Base-by-base conservation (phyloP, 2,113 vertebrate genomes). In the Eublepharis macularius region DNA sequence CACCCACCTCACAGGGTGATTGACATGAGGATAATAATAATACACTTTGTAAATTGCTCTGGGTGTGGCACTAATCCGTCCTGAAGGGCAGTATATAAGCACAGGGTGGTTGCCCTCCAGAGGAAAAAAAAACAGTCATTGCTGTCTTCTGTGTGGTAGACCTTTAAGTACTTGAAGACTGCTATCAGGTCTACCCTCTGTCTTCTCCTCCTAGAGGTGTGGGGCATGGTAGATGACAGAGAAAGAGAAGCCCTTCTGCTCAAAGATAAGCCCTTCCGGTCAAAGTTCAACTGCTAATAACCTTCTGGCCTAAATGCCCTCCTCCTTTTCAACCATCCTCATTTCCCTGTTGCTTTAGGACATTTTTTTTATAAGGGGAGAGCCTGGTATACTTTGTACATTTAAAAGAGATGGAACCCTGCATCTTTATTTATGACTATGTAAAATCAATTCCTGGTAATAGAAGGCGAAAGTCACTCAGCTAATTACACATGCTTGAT, bases 401-500 rank as follows among this genome's bases (percentile, higher is more conserved):
- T 88, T 1, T 92, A 90, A 91, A 87, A 89, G 86, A 79, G 85
- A 85, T 73, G 88, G 87, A 89, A 92, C 89, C 92, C 87, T 88
- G 85, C 93, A 96, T 96, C 94, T 96, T 96, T 96, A 96, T 96
- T 96, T 96, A 96, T 95, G 95, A 95, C 94, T 96, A 89, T 93
- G 91, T 95, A 92, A 97, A 95, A 96, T 95, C 95, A 95, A 74
- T 92, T 93, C 94, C 94, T 93, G 92, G 93, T 94, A 93, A 96
- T 95, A 95, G 94, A 92, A 96, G 92, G 93, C 65, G 69, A 96
- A 95, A 96, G 95, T 96, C 95, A 94, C 94, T 96, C 93, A 96
- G 95, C 94, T 97, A 96, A 97, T 97, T 97, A 95, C 94, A 95
- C 93, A 94, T 79, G 88, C 95, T 95, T 96, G 95, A 96, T 96